A percentile compares a stretch with the other conserved stretches of the same genome.
These are phyloP conservation scores for Bemisia tabaci DNA, from an alignment of 1,140 invertebrate species.

Conservation along the genomic window DNA sequence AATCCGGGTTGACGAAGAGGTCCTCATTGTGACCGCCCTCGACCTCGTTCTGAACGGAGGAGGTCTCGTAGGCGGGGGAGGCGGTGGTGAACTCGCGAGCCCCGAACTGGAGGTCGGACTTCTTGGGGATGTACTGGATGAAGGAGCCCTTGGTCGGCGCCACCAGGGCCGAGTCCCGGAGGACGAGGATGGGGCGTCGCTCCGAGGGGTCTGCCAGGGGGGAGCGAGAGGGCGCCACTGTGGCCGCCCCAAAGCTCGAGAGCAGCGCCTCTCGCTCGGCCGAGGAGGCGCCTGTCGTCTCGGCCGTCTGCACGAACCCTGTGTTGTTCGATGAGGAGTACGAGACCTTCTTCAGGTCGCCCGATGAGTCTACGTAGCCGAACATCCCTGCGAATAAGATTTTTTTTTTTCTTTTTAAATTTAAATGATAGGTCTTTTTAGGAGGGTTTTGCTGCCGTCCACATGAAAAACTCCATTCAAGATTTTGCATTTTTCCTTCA, in stretches of 20 bases:
- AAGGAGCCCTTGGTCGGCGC: constrained; percentile 15
- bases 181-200: constrained; percentile 16
- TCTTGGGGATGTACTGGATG: constrained; percentile 20
- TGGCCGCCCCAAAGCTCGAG: neutral
- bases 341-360: constrained; percentile 69
- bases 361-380: constrained; percentile 65
- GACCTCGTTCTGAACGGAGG: constrained; percentile 25
- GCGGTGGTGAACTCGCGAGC: constrained; percentile 15
- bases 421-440: too few species aligned
- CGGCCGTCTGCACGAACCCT: constrained; percentile 37
- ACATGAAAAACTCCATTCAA: too few species aligned
- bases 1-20: constrained; percentile 32
- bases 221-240: neutral
- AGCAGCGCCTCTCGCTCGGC: neutral
- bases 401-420: too few species aligned
- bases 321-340: constrained; percentile 48
- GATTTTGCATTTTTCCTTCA: too few species aligned
- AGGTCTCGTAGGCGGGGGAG: constrained; percentile 32
- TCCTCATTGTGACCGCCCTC: constrained; percentile 27
- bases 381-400: constrained; percentile 61
- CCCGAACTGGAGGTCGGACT: neutral
- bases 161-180: constrained; percentile 15
- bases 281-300: constrained; percentile 26
- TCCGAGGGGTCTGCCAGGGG: constrained; percentile 20
- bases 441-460: too few species aligned